Evolutionary conservation across 2,797 vertebrate genomes (phyloP).

Genomic region (Ctenochaetus hawaiiensis): DNA sequence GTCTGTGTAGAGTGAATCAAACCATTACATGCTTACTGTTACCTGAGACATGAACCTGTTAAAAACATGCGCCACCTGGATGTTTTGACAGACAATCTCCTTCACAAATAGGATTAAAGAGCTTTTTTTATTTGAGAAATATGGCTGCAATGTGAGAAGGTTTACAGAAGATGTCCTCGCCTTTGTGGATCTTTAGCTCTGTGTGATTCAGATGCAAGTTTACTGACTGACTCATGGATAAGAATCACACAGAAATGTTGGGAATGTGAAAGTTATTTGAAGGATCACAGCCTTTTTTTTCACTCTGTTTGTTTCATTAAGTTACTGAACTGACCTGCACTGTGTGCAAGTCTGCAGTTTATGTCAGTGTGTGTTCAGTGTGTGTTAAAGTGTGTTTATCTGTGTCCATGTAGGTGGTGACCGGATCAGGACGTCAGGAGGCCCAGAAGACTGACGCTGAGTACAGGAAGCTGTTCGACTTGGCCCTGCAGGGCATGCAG

Average conservation of each 20-base stretch:
- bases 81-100: neutral
- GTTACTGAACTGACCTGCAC: neutral
- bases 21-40: neutral
- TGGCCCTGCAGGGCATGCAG: conserved; percentile 96
- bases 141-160: conserved; percentile 38
- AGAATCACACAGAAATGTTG: neutral
- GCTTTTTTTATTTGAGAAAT: conserved; percentile 10
- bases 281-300: neutral
- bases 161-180: conserved; percentile 56
- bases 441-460: conserved; percentile 94
- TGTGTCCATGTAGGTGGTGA: conserved; percentile 90
- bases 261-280: neutral
- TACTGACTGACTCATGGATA: conserved; percentile 9
- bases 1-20: neutral
- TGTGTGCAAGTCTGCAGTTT: neutral
- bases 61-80: neutral
- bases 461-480: conserved; percentile 96
- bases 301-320: neutral
- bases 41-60: neutral
- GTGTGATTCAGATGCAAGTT: conserved; percentile 45
- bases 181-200: conserved; percentile 22
- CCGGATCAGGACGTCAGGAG: conserved; percentile 96
- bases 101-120: neutral
- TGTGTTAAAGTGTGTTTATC: neutral
- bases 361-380: neutral